Evolutionary conservation across 2,113 vertebrate genomes (phyloP).

Genomic region (Colius striatus): DNA sequence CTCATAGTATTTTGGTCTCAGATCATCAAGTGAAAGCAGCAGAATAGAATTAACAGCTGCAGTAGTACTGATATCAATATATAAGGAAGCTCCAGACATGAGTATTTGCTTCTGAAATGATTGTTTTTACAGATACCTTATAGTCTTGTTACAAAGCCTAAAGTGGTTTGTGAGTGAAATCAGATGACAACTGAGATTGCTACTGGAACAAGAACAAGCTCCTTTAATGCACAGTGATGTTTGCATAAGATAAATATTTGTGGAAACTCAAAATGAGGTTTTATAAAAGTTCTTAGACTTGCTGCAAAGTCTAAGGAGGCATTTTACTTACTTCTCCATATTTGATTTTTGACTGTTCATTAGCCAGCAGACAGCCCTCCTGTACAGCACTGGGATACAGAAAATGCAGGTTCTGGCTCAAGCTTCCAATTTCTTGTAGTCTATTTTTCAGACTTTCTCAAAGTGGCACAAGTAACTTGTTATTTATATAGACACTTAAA

Average conservation of each 20-base stretch:
- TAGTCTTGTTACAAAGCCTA: constrained; percentile 5
- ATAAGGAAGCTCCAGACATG: not conserved
- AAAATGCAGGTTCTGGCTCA: not conserved
- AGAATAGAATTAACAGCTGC: not conserved
- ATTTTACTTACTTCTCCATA: constrained; percentile 16
- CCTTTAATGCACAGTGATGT: constrained; percentile 18
- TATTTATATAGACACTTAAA: not conserved
- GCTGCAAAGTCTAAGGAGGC: not conserved
- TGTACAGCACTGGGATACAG: not conserved
- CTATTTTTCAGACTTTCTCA: constrained; percentile 3
- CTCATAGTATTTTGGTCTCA: not conserved
- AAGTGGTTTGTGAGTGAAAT: constrained; percentile 44
- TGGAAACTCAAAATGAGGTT: constrained; percentile 2
- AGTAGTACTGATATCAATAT: not conserved
- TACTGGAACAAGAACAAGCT: constrained; percentile 40
- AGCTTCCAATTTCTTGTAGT: not conserved
- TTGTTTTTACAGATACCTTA: constrained; percentile 36
- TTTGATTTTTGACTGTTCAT: not conserved
- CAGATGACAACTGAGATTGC: constrained; percentile 11
- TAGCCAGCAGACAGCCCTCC: not conserved
- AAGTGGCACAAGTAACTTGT: not conserved
- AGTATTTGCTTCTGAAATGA: constrained; percentile 20
- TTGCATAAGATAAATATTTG: constrained; percentile 41
- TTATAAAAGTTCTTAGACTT: constrained; percentile 18
- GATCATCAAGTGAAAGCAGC: not conserved